Evolutionary conservation across 2,113 vertebrate species (phyloP).

Genomic region (Leptodactylus fuscus): DNA sequence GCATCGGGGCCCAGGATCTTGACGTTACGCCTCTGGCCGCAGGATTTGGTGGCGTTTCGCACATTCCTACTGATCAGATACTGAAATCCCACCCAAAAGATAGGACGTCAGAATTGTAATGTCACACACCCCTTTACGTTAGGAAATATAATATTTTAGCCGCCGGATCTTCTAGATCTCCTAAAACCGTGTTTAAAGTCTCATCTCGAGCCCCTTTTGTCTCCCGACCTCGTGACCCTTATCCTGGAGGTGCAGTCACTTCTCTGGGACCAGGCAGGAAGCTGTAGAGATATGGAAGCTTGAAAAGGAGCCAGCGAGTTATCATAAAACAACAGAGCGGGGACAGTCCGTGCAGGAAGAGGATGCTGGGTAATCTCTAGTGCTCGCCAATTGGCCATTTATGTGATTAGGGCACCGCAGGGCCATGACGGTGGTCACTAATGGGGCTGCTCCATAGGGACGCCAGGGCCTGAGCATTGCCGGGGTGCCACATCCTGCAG

Average conservation of each 20-base stretch:
- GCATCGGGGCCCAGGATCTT: no score
- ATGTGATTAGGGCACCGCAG: conserved; percentile 51
- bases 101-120: no score
- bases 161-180: neutral
- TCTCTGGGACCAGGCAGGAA: conserved; percentile 82
- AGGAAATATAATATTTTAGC: no score
- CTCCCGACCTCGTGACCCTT: conserved; percentile 45
- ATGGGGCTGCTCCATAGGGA: neutral
- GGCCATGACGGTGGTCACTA: conserved; percentile 12
- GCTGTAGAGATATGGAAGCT: conserved; percentile 79
- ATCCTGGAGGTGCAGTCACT: conserved; percentile 72
- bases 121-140: no score
- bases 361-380: conserved; percentile 73
- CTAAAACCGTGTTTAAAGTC: neutral
- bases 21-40: no score
- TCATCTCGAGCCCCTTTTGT: neutral
- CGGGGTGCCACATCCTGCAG: neutral
- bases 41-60: no score
- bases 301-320: conserved; percentile 75
- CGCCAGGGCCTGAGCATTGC: neutral
- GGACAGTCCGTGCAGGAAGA: conserved; percentile 78
- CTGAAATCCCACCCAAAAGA: no score
- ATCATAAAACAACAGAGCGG: conserved; percentile 81
- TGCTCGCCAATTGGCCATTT: conserved; percentile 69
- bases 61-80: no score